Percentiles rank a stretch among this genome's conserved stretches.
Evolutionary conservation across 2,113 vertebrate species (phyloP).

Genomic region (Probosciger aterrimus): DNA sequence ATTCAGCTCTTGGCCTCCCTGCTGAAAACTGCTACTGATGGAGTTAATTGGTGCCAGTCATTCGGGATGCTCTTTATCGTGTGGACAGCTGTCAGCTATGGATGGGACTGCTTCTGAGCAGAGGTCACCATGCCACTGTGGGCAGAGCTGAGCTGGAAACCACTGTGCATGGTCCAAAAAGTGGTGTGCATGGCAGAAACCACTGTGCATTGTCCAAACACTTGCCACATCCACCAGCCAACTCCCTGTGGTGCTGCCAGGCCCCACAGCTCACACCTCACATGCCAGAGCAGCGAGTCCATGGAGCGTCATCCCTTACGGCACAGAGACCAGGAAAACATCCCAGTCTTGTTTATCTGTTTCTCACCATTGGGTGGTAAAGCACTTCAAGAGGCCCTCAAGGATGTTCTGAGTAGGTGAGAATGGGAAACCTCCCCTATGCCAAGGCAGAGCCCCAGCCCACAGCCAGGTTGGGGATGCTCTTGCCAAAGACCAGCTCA

Average conservation of each 20-base stretch:
- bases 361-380: rapidly evolving
- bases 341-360: rapidly evolving
- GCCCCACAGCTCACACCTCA: background rate
- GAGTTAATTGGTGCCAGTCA: background rate
- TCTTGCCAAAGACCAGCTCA: rapidly evolving
- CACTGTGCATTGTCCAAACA: background rate
- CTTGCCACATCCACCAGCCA: background rate
- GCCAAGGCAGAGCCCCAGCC: background rate
- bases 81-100: background rate
- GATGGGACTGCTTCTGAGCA: rapidly evolving
- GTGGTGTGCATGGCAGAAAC: rapidly evolving
- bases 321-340: background rate
- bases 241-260: rapidly evolving
- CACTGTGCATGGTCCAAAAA: background rate
- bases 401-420: background rate
- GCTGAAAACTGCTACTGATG: background rate
- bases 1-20: background rate
- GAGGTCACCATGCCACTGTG: rapidly evolving
- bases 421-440: background rate
- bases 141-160: background rate
- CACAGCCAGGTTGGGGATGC: background rate
- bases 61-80: background rate
- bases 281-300: background rate
- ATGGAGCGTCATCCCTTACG: rapidly evolving
- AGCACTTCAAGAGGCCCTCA: background rate